Evolutionary conservation across 2,113 vertebrate species (phyloP).

Genomic region (Cebidichthys violaceus): DNA sequence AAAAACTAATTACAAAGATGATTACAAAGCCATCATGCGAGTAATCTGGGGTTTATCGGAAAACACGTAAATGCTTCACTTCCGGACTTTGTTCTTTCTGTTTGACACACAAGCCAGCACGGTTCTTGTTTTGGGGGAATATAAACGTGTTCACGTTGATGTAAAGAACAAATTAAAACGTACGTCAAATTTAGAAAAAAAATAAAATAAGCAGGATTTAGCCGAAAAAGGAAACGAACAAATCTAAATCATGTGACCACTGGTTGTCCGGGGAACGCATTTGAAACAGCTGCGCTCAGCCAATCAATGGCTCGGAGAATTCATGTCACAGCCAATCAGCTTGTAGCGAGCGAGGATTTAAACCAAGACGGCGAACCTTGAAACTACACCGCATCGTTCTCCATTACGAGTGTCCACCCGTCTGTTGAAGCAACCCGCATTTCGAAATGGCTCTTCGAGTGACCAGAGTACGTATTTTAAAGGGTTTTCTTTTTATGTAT

Average conservation of each 20-base stretch:
- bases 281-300: constrained; percentile 57
- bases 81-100: neutral
- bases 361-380: constrained; percentile 47
- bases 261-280: constrained; percentile 77
- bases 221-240: constrained; percentile 61
- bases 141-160: neutral
- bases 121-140: neutral
- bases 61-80: neutral
- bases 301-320: constrained; percentile 72
- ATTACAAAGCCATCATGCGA: neutral
- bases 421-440: neutral
- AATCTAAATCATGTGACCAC: constrained; percentile 39
- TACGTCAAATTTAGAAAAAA: neutral
- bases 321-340: constrained; percentile 76
- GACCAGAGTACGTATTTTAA: constrained; percentile 69
- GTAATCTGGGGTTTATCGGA: neutral
- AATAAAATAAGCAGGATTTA: neutral
- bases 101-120: neutral
- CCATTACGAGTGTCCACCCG: neutral
- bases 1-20: neutral
- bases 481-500: accelerated
- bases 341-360: constrained; percentile 80
- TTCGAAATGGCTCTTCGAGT: constrained; percentile 81
- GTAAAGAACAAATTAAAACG: neutral
- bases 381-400: neutral